These are phyloP conservation scores for Peromyscus melanophrys DNA, from an alignment of 2,797 vertebrate species.

Conservation along the genomic window DNA sequence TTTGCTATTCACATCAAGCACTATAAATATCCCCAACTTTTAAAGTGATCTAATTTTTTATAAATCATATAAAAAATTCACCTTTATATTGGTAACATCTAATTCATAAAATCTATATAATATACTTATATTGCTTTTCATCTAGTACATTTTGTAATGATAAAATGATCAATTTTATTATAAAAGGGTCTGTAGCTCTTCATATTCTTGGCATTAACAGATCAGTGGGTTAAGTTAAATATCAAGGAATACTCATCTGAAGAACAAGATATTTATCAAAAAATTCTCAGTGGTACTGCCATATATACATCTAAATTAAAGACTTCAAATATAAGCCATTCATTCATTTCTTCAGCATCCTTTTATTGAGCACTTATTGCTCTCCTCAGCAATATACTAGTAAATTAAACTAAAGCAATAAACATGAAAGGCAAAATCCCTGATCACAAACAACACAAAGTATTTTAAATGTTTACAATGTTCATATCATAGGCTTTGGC, in stretches of 20 bases:
- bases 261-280: not conserved
- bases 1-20: not conserved
- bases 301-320: not conserved
- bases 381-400: not conserved
- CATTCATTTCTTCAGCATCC: slow-evolving; percentile 19
- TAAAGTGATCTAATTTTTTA: not conserved
- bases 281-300: not conserved
- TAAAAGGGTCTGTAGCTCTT: not conserved
- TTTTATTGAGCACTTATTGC: not conserved
- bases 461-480: not conserved
- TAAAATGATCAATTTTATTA: slow-evolving; percentile 49
- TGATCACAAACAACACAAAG: not conserved
- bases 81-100: not conserved
- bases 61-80: not conserved
- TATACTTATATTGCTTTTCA: not conserved
- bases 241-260: slow-evolving; percentile 24
- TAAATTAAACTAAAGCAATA: not conserved
- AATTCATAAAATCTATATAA: not conserved
- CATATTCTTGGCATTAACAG: slow-evolving; percentile 30
- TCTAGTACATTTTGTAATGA: not conserved
- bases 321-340: not conserved
- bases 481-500: not conserved
- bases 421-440: not conserved
- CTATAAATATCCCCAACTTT: not conserved
- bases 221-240: slow-evolving; percentile 42